Evolutionary conservation across 1,140 invertebrate species (phyloP).

Genomic region (Hylaeus anthracinus): DNA sequence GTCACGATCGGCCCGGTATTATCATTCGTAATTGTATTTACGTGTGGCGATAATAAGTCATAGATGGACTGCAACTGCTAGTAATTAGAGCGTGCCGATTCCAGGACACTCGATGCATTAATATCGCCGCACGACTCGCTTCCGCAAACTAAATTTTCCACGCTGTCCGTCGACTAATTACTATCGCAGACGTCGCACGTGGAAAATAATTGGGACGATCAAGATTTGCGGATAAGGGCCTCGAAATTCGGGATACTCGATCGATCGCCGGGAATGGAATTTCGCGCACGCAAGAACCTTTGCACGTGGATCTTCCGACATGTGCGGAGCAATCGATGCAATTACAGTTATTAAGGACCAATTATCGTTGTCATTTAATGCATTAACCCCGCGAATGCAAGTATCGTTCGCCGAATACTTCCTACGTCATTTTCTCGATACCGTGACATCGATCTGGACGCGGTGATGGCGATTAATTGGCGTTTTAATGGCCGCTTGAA

Average conservation of each 20-base stretch:
- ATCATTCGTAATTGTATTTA: slow-evolving; percentile 36
- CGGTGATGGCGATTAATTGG: too few species aligned
- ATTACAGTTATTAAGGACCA: slow-evolving; percentile 21
- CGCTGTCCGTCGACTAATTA: slow-evolving; percentile 7
- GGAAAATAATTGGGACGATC: slow-evolving; percentile 19
- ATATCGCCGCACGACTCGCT: not conserved
- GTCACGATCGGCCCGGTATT: not conserved
- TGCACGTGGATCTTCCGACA: slow-evolving; percentile 9
- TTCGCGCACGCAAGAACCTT: slow-evolving; percentile 13
- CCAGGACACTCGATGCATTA: not conserved
- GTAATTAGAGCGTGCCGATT: slow-evolving; percentile 41
- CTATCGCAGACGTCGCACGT: not conserved
- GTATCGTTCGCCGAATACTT: not conserved
- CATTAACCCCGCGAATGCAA: not conserved
- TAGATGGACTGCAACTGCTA: slow-evolving; percentile 4
- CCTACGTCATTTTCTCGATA: not conserved
- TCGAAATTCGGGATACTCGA: not conserved
- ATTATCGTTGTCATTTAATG: not conserved
- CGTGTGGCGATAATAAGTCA: slow-evolving; percentile 41
- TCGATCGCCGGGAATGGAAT: slow-evolving; percentile 12
- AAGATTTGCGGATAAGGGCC: not conserved
- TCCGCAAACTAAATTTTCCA: not conserved
- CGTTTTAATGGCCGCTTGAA: too few species aligned
- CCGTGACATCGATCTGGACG: too few species aligned
- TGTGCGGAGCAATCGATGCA: slow-evolving; percentile 10